phyloP scores from a whole-genome alignment of 2,888 invertebrate genomes.

The Drosophila macrospina region DNA sequence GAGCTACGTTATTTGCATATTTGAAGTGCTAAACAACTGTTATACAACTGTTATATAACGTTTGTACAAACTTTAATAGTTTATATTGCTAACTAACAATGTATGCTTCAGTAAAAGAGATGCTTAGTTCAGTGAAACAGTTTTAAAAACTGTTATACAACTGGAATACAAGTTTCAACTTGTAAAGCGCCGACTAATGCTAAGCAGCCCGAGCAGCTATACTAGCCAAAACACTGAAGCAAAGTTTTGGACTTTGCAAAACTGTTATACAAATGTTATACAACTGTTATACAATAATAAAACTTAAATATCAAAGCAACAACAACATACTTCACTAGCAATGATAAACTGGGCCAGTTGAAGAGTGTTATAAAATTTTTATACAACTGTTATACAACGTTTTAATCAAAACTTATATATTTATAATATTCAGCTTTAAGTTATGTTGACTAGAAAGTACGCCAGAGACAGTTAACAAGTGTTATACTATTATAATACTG shows the following conservation, averaged over 20 bases:
- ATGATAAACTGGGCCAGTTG: too few species aligned
- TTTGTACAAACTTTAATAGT: background rate
- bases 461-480: background rate
- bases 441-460: background rate
- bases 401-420: background rate
- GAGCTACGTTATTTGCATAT: background rate
- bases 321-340: too few species aligned
- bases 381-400: too few species aligned
- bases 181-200: too few species aligned
- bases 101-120: too few species aligned
- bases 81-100: too few species aligned
- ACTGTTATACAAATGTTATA: background rate
- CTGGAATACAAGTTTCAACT: background rate
- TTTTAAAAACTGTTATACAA: background rate
- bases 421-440: too few species aligned
- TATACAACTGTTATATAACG: background rate
- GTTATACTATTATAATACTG: background rate
- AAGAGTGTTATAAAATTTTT: too few species aligned
- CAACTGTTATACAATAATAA: background rate
- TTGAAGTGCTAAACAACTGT: background rate
- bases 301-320: too few species aligned
- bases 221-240: too few species aligned
- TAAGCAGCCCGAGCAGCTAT: too few species aligned
- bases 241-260: background rate
- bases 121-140: too few species aligned